Evolutionary conservation across 2,888 invertebrate species (phyloP), one percentile per base, ranked within the genome.

Genomic region (Morpho helenor): DNA sequence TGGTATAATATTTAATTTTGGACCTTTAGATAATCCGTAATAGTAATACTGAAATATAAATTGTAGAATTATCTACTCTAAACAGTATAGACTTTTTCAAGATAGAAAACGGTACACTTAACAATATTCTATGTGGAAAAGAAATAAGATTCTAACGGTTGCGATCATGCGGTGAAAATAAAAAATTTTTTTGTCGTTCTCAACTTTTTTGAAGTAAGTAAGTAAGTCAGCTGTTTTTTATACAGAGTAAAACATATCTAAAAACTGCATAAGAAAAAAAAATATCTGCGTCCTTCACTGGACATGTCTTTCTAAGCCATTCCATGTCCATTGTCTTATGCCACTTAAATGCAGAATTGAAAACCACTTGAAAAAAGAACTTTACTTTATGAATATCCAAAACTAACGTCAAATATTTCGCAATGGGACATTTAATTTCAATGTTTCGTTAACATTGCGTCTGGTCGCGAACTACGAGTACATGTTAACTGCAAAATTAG

Each of bases 1-100:
- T 90, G 89, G 88, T 87, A 89, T 88, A 87, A 89, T 90, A 90
- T 90, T 90, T 89, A 90, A 90, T 89, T 90, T 89, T 83, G 79
- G 82, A 72, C 79, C 78, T 81, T 86, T 79, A 80, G 75, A 77
- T 80, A 77, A 78, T 73, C 76, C 69, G 64, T 71, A 64, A 71
- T 78, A 75, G 74, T 73, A 69, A 71, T 72, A 69, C 77, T 69
- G 66, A 76, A 85, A 87, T 89, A 88, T 82, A 87, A 87, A 89
- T 88, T 72, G 87, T 59, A 63, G 67, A 76, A 87, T 88, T 88
- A 89, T 87, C 80, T 79, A 74, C 67, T 77, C 57, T 46, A 66
- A 62, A 43, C 61, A 57, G 53, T 60, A 68, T 68, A 22, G 46
- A 8, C 22, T 3, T 45, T 45, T 39, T 45, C 46, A 45, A 31